A percentile compares a stretch with the other conserved stretches of the same genome.
Conservation (phyloP, 2,888 invertebrate genomes). For the Lycia hirtaria region DNA sequence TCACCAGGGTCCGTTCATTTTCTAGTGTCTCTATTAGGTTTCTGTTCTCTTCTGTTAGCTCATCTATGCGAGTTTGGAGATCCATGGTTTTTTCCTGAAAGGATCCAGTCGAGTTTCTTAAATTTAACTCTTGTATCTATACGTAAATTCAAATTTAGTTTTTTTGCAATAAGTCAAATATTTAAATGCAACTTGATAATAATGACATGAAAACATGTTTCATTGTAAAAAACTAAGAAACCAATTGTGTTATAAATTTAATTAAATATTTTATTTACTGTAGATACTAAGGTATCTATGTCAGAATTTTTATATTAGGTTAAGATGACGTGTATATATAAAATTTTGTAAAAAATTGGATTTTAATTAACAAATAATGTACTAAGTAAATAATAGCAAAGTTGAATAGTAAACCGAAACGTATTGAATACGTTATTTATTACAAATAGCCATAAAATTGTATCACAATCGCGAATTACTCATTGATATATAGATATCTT, state of each 20-base stretch:
- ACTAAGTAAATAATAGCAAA: not conserved
- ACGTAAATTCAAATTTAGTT: too few species aligned
- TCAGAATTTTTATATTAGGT: too few species aligned
- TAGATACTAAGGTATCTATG: too few species aligned
- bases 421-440: not conserved
- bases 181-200: too few species aligned
- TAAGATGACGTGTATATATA: too few species aligned
- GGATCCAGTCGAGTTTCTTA: slow-evolving; percentile 13
- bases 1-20: slow-evolving; percentile 82
- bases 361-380: not conserved
- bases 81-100: slow-evolving; percentile 75
- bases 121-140: too few species aligned
- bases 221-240: too few species aligned
- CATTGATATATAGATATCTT: slow-evolving; percentile 14
- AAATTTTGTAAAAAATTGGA: too few species aligned
- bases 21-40: slow-evolving; percentile 80
- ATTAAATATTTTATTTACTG: too few species aligned
- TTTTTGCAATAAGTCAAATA: too few species aligned
- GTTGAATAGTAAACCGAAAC: not conserved
- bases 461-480: not conserved
- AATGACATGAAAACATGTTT: too few species aligned
- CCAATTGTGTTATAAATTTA: too few species aligned
- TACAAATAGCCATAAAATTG: not conserved
- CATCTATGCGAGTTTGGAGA: slow-evolving; percentile 75
- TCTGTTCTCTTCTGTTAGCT: slow-evolving; percentile 77